Evolutionary conservation across 92 coral and sea anemone genomes (phyloP).

Genomic region (Phymanthus crucifer): DNA sequence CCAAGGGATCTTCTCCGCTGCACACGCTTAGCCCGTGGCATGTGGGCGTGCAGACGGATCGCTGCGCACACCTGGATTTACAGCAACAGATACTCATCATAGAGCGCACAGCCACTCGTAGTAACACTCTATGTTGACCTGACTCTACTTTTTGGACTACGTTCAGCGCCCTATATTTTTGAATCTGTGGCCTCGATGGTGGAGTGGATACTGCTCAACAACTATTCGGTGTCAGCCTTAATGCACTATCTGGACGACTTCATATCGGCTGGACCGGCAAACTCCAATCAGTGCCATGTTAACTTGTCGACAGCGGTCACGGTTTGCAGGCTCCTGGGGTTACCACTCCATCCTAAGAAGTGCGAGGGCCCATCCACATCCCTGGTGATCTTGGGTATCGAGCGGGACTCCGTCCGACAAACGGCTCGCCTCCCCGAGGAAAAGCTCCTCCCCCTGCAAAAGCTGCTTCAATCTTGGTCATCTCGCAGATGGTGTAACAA

Average conservation of each 20-base stretch:
- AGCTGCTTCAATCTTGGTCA: background rate
- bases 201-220: too few relatives aligned
- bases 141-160: too few relatives aligned
- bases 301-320: conserved; percentile 3
- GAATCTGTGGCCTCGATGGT: background rate
- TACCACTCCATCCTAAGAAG: conserved; percentile 26
- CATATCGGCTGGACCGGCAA: background rate
- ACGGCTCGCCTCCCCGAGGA: conserved; percentile 19
- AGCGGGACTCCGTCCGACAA: conserved; percentile 19
- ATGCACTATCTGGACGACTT: background rate
- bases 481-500: background rate
- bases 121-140: conserved; percentile 33
- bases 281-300: background rate
- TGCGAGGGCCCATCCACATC: conserved; percentile 27
- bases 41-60: too few relatives aligned
- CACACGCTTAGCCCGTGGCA: too few relatives aligned
- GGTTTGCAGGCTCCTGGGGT: background rate
- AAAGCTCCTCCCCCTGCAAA: background rate
- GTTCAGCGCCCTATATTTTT: conserved; percentile 23
- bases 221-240: background rate
- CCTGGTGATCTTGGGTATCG: conserved; percentile 28
- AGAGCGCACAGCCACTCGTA: conserved; percentile 3
- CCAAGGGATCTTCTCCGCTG: too few relatives aligned
- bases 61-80: too few relatives aligned
- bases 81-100: too few relatives aligned